Evolutionary conservation across 2,113 vertebrate species (phyloP).

Genomic region (Kobus ellipsiprymnus): DNA sequence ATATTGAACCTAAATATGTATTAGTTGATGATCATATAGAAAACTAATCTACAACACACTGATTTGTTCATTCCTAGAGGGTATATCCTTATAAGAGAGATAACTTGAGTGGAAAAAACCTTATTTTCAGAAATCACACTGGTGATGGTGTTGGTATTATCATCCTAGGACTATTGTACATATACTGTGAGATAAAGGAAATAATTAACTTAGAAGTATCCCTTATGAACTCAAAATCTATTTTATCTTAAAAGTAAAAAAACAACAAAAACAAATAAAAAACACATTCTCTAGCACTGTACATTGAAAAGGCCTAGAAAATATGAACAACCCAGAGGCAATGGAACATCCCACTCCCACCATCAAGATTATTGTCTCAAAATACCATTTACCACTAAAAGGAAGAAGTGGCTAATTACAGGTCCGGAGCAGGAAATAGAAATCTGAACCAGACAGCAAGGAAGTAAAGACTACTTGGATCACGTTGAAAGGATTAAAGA

Average conservation of each 20-base stretch:
- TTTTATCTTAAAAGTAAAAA: constrained; percentile 17
- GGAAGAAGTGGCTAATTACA: background rate
- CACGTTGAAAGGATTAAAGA: background rate
- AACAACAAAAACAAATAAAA: background rate
- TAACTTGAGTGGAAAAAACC: background rate
- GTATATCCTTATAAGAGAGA: background rate
- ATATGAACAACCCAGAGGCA: background rate
- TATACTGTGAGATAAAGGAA: background rate
- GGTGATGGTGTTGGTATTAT: background rate
- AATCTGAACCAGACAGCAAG: constrained; percentile 1
- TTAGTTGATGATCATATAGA: background rate
- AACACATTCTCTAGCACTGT: background rate
- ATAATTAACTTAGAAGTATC: constrained; percentile 1
- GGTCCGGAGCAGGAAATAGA: background rate
- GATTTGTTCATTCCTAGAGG: background rate
- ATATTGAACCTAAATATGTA: background rate
- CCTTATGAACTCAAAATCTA: background rate
- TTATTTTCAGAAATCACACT: background rate
- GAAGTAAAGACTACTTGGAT: constrained; percentile 7
- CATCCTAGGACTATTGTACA: background rate
- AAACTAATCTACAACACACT: background rate
- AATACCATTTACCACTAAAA: background rate
- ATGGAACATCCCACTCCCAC: background rate
- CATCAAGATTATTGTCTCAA: background rate
- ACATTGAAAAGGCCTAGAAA: background rate